These are phyloP conservation scores for Argya squamiceps DNA, from an alignment of 2,797 vertebrate species.

Conservation along the genomic window DNA sequence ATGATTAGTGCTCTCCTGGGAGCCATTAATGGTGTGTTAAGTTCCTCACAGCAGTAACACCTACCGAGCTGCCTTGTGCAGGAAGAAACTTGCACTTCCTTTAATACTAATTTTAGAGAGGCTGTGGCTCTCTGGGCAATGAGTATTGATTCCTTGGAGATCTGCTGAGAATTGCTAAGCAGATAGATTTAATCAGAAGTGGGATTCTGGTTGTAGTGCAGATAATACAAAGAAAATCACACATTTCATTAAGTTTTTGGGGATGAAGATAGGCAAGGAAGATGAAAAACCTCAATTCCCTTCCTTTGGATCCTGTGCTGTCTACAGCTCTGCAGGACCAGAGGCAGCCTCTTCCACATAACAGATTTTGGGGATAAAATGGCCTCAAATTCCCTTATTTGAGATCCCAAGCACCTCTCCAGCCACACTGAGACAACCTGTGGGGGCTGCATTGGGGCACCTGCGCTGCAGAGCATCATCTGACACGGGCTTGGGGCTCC, in stretches of 20 bases:
- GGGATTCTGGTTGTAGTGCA: neutral
- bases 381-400: neutral
- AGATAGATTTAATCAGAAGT: neutral
- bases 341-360: neutral
- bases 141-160: neutral
- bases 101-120: neutral
- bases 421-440: accelerated
- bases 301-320: accelerated
- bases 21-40: neutral
- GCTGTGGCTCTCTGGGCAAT: neutral
- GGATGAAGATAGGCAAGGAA: neutral
- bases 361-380: neutral
- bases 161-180: neutral
- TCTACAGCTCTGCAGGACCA: neutral
- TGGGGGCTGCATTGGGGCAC: accelerated
- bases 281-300: neutral
- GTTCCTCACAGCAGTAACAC: neutral
- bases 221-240: neutral
- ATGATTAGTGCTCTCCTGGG: conserved; percentile 9
- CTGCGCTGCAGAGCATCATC: accelerated
- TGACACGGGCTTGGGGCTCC: neutral
- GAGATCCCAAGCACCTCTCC: neutral
- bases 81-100: neutral
- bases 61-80: neutral
- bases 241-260: neutral